Conservation (phyloP, 2,797 vertebrate species). For the Rachycentron canadum region DNA sequence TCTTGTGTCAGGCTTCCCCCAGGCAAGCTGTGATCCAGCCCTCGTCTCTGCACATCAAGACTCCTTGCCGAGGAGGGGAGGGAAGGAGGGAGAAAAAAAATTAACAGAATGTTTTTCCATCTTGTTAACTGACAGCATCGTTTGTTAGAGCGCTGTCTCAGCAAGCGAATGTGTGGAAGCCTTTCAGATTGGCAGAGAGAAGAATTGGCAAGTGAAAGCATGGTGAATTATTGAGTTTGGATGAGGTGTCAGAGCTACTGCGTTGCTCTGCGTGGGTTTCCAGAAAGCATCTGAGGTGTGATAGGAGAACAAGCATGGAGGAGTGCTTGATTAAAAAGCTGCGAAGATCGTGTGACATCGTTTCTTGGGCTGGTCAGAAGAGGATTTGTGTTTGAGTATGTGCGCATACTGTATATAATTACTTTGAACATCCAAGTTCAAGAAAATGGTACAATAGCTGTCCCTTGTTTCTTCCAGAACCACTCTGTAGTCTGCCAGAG, state of each 20-base stretch:
- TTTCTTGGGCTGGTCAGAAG: constrained; percentile 65
- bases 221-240: constrained; percentile 81
- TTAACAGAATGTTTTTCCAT: constrained; percentile 87
- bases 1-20: constrained; percentile 85
- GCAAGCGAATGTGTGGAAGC: constrained; percentile 71
- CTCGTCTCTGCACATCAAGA: constrained; percentile 82
- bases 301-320: constrained; percentile 68
- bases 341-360: constrained; percentile 55
- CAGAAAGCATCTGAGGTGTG: constrained; percentile 78
- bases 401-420: constrained; percentile 58
- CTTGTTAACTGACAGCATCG: constrained; percentile 86
- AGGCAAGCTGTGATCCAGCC: constrained; percentile 86
- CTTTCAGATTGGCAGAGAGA: constrained; percentile 76
- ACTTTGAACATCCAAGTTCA: constrained; percentile 64
- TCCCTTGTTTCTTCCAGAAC: constrained; percentile 62
- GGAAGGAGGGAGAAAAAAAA: constrained; percentile 70
- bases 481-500: constrained; percentile 65
- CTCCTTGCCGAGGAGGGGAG: constrained; percentile 64
- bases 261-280: constrained; percentile 74
- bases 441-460: constrained; percentile 64
- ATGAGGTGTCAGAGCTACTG: constrained; percentile 76
- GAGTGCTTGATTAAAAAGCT: constrained; percentile 77
- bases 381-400: constrained; percentile 63
- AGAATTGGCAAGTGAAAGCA: constrained; percentile 77
- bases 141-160: constrained; percentile 83